Base-by-base conservation (phyloP, 2,797 vertebrate genomes). In the Dendrocincla tyrannina region DNA sequence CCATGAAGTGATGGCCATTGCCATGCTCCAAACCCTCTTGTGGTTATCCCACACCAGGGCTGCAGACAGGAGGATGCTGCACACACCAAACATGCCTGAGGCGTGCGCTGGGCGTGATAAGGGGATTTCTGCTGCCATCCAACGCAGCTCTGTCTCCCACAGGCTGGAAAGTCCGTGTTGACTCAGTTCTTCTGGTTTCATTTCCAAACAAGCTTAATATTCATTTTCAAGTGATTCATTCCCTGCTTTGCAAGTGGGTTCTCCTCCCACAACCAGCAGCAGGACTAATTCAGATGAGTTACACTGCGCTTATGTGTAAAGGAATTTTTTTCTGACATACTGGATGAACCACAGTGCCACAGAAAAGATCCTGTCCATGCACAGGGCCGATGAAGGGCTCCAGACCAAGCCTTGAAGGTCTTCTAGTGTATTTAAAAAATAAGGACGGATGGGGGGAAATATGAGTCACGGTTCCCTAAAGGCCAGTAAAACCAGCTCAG, bases 221-320 rank as follows among this genome's bases (percentile, higher is more conserved):
- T 93, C 81, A 97, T 97, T 95, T 96, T 85, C 85, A 83, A 91
- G 82, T 93, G 91, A 95, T 95, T 92, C 93, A 81, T 85, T 88
- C 89, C 92, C 91, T 32, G 42, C 80, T 96, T 96, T 89, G 93
- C 91, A 86, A 92, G 74, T 18, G 46, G 46, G 74, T 87, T 96
- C 70, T 62, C 60, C 94, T 96, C 82, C 82, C 89, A 88, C 93
- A 92, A 15, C 89, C 81, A 49, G 58, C 78, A 94, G 84, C 75
- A 88, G 58, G 20, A 41, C 76, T 95, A 92, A 97, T 89, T 73
- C 92, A 91, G 93, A 88, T 85, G 89, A 90, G 75, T 76, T 94
- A 92, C 92, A 73, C 67, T 69, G 33, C 19, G 28, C 83, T 23
- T 83, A 75, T 7, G 28, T 30, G 84, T 84, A 82, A 95, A 66